Conservation (phyloP, 2,113 vertebrate genomes). For the Tricholaema leucomelas region DNA sequence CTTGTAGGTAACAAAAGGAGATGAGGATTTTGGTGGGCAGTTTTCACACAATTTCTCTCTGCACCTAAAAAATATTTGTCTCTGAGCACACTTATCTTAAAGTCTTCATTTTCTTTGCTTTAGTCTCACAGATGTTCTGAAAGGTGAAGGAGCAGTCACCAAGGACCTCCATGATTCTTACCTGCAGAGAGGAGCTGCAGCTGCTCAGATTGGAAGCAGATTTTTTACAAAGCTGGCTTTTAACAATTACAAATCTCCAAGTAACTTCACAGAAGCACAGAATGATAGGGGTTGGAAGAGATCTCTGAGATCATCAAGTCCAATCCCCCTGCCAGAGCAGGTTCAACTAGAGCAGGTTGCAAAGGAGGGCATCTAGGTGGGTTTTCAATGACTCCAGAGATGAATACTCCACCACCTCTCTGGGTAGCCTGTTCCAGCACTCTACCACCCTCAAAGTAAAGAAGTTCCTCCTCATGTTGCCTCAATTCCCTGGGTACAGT, state of each 20-base stretch:
- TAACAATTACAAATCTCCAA: background rate
- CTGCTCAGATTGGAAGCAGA: background rate
- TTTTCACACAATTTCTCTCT: background rate
- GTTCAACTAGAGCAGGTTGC: no score
- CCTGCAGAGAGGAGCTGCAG: background rate
- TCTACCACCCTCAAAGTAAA: no score
- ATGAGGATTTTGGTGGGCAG: background rate
- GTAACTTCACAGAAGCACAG: background rate
- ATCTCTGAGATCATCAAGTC: no score
- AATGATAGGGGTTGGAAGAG: no score
- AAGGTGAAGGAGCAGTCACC: background rate
- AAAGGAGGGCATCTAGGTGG: no score
- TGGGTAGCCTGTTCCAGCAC: no score
- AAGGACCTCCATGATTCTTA: background rate
- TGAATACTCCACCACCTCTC: no score
- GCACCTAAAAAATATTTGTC: background rate
- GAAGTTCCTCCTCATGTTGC: no score
- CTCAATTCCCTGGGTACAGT: background rate
- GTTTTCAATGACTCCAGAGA: no score
- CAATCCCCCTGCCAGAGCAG: no score
- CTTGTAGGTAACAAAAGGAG: background rate
- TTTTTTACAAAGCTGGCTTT: background rate
- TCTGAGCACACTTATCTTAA: background rate
- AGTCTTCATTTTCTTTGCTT: background rate
- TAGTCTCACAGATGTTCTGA: background rate